phyloP scores from a whole-genome alignment of 1,140 invertebrate species.

The Cydia pomonella region DNA sequence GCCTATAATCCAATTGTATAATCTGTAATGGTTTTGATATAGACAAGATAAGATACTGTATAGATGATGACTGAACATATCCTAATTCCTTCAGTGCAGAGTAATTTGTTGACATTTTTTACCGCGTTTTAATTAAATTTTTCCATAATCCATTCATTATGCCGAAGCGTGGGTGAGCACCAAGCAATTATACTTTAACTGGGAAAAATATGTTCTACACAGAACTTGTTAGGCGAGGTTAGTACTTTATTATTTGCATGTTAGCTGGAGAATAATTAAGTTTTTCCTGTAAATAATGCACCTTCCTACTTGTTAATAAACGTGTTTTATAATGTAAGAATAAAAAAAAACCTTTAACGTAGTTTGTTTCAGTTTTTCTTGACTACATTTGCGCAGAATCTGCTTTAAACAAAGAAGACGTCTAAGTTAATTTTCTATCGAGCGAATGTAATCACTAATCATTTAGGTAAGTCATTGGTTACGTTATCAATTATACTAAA shows the following conservation, averaged over 20 bases:
- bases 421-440: too few species aligned
- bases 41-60: too few species aligned
- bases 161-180: not conserved
- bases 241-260: not conserved
- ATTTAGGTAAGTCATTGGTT: too few species aligned
- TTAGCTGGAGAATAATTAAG: not conserved
- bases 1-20: not conserved
- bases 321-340: not conserved
- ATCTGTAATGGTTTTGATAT: not conserved
- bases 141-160: conserved; percentile 13
- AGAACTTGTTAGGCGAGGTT: conserved; percentile 7
- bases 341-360: too few species aligned
- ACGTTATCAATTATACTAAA: too few species aligned
- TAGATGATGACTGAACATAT: not conserved
- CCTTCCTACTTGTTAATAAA: not conserved
- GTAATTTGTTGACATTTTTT: not conserved
- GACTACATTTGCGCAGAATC: too few species aligned
- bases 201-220: not conserved
- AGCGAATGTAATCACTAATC: too few species aligned
- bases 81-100: not conserved
- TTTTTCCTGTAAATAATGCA: not conserved
- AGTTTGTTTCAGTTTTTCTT: too few species aligned
- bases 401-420: too few species aligned
- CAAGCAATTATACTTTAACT: not conserved
- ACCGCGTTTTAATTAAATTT: conserved; percentile 8